phyloP scores from a whole-genome alignment of 2,888 invertebrate genomes.

The Scaptodrosophila latifasciaeformis region DNA sequence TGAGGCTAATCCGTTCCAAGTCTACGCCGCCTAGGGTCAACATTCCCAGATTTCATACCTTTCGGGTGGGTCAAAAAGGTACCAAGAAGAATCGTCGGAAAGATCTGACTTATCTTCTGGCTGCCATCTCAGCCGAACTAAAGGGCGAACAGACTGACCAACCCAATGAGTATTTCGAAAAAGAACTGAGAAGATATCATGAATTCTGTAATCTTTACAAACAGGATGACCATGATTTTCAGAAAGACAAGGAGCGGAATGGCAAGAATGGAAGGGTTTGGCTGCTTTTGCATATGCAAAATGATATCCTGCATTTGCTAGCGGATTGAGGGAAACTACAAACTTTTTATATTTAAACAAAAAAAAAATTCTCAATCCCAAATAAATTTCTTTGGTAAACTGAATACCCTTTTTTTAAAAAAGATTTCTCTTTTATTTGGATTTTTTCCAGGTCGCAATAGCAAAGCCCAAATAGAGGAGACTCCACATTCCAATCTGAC shows the following conservation, averaged over 20 bases:
- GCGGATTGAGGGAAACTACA: constrained; percentile 14
- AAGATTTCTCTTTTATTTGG: neutral
- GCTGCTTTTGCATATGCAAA: constrained; percentile 66
- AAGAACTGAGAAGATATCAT: constrained; percentile 56
- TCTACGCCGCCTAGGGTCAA: constrained; percentile 8
- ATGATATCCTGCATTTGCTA: constrained; percentile 59
- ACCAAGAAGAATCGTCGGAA: neutral
- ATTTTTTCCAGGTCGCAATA: constrained; percentile 58
- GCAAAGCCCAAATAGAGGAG: constrained; percentile 34
- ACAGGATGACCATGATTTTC: constrained; percentile 18
- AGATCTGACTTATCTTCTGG: constrained; percentile 20
- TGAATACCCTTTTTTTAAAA: neutral
- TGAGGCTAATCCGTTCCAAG: constrained; percentile 1
- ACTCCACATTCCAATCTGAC: constrained; percentile 44
- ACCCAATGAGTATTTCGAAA: constrained; percentile 53
- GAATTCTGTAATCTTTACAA: constrained; percentile 39
- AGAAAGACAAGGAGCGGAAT: constrained; percentile 2
- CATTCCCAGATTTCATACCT: too few species aligned
- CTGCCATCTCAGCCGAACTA: constrained; percentile 55
- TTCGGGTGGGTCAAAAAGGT: too few species aligned
- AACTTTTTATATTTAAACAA: neutral
- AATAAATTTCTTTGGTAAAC: constrained; percentile 2
- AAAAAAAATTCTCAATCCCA: neutral
- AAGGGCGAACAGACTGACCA: constrained; percentile 39
- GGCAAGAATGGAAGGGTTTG: constrained; percentile 44